Conservation (phyloP, 2,113 vertebrate species). For the Chloroceryle aenea region DNA sequence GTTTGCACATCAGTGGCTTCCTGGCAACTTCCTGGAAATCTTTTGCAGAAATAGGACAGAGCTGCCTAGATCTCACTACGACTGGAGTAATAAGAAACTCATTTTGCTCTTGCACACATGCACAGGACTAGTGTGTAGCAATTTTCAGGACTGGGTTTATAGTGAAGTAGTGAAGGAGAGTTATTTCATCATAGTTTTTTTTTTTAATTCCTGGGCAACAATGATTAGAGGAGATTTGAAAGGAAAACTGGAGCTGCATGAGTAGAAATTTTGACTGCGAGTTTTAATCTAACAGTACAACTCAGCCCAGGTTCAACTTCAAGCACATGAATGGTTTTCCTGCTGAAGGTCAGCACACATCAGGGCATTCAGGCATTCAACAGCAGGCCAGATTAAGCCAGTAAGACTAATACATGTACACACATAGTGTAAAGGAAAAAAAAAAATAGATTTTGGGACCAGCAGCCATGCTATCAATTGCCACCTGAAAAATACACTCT, state of each 20-base stretch:
- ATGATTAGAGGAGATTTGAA: not conserved
- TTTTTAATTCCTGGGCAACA: not conserved
- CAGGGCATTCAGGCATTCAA: not conserved
- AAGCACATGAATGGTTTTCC: not conserved
- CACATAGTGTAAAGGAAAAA: not conserved
- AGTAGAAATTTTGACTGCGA: not conserved
- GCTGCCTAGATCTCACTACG: not conserved
- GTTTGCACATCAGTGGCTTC: not conserved
- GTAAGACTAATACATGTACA: not conserved
- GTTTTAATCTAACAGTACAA: not conserved
- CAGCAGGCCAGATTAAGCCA: not conserved
- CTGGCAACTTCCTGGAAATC: not conserved
- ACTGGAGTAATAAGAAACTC: not conserved
- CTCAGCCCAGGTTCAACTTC: not conserved
- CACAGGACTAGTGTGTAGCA: fast-evolving
- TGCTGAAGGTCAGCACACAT: not conserved
- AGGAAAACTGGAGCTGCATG: not conserved
- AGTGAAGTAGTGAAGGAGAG: not conserved
- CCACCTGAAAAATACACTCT: not conserved
- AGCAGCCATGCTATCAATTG: not conserved
- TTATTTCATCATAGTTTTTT: not conserved
- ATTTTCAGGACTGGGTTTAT: not conserved
- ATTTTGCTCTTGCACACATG: fast-evolving
- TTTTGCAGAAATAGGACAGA: not conserved
- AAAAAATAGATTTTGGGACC: not conserved